A percentile compares a stretch with the other conserved stretches of the same genome.
phyloP scores from a whole-genome alignment of 2,888 invertebrate species.

The Mactromeris polynyma region DNA sequence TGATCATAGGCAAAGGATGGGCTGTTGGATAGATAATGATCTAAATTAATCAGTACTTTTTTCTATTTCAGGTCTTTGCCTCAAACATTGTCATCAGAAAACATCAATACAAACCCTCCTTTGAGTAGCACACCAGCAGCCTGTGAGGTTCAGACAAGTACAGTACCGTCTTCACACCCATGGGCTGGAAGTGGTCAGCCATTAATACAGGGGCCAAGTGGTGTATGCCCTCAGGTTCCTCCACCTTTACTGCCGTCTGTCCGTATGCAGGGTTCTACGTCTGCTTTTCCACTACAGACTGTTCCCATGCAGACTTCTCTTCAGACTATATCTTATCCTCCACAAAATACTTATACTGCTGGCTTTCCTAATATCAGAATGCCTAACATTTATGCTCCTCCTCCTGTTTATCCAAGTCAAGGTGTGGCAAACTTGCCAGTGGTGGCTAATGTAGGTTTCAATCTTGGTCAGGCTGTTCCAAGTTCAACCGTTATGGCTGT shows the following conservation, averaged over 20 bases:
- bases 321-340: neutral
- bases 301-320: neutral
- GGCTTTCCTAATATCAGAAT: neutral
- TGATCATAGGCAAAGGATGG: neutral
- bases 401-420: neutral
- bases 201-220: constrained; percentile 4
- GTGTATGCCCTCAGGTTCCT: neutral
- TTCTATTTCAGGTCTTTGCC: constrained; percentile 3
- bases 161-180: neutral
- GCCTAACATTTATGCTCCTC: constrained; percentile 1
- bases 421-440: neutral
- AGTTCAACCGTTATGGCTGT: neutral
- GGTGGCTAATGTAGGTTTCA: neutral
- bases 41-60: neutral
- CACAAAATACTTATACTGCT: neutral
- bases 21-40: neutral
- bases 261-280: neutral
- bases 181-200: neutral
- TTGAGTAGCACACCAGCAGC: neutral
- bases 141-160: neutral
- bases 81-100: neutral
- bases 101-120: neutral
- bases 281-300: neutral
- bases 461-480: neutral
- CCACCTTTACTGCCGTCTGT: constrained; percentile 7